Conservation (phyloP, 2,797 vertebrate genomes). For the Sebastes taczanowskii region DNA sequence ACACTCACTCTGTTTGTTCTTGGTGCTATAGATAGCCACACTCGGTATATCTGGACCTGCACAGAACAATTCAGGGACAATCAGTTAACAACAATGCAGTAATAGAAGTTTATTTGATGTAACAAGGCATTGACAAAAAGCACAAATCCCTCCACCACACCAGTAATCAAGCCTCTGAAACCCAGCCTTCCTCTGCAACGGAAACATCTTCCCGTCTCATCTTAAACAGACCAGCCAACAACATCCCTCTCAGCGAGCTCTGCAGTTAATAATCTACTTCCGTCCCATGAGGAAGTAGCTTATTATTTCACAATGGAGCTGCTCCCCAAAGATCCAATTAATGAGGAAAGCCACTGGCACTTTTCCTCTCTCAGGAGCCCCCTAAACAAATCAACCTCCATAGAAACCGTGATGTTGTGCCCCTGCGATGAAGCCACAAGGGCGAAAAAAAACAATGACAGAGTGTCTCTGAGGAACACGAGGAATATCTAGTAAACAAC, state of each 20-base stretch:
- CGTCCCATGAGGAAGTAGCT: conserved; percentile 47
- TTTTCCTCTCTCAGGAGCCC: conserved; percentile 36
- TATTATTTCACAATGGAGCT: conserved; percentile 59
- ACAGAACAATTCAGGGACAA: not conserved
- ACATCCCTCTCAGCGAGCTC: conserved; percentile 19
- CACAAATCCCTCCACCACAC: not conserved
- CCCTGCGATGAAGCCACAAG: conserved; percentile 22
- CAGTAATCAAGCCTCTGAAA: conserved; percentile 20
- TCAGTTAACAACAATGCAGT: not conserved
- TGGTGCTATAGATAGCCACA: conserved; percentile 77
- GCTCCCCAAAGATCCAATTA: conserved; percentile 73
- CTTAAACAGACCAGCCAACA: conserved; percentile 16
- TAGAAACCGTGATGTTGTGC: conserved; percentile 49
- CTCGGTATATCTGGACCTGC: conserved; percentile 80
- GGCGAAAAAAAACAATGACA: conserved; percentile 32
- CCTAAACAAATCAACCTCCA: conserved; percentile 68
- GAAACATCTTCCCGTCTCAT: conserved; percentile 12
- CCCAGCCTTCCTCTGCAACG: not conserved
- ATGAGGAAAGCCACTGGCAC: conserved; percentile 58
- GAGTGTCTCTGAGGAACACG: conserved; percentile 18
- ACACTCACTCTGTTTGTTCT: conserved; percentile 79
- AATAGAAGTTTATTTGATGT: not conserved
- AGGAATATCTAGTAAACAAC: conserved; percentile 23
- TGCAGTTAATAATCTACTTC: conserved; percentile 52
- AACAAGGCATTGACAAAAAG: not conserved